Evolutionary conservation across 2,888 invertebrate genomes (phyloP).

Genomic region (Gryllus longicercus): DNA sequence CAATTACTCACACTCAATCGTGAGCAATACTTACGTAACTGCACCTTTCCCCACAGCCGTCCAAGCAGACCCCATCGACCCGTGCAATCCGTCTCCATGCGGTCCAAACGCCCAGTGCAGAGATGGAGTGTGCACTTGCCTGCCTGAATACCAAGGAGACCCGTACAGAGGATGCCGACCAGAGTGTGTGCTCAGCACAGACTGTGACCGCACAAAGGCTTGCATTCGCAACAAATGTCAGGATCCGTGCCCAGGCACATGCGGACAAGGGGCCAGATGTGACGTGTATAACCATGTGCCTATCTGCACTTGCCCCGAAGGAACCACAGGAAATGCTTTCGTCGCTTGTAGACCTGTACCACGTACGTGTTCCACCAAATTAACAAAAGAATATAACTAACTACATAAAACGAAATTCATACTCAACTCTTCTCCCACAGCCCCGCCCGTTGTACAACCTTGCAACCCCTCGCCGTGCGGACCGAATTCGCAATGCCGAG

Average conservation of each 20-base stretch:
- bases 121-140: constrained; percentile 66
- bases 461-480: constrained; percentile 49
- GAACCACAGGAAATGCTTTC: constrained; percentile 68
- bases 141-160: constrained; percentile 69
- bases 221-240: constrained; percentile 65
- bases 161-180: constrained; percentile 66
- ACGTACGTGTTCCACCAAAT: constrained; percentile 31
- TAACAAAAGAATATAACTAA: neutral
- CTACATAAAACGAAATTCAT: neutral
- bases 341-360: constrained; percentile 54
- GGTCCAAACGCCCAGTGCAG: constrained; percentile 44
- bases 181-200: constrained; percentile 66
- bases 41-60: neutral
- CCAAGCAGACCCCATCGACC: constrained; percentile 36
- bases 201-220: constrained; percentile 62
- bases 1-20: neutral
- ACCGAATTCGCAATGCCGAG: constrained; percentile 55
- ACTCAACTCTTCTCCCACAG: neutral
- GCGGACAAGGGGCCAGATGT: constrained; percentile 66
- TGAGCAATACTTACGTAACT: rapidly evolving
- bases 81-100: constrained; percentile 43
- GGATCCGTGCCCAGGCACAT: constrained; percentile 68
- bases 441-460: constrained; percentile 31
- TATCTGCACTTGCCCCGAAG: constrained; percentile 59
- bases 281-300: constrained; percentile 69